These are phyloP conservation scores for Carassius auratus DNA, from an alignment of 2,113 vertebrate genomes.

Conservation along the genomic window DNA sequence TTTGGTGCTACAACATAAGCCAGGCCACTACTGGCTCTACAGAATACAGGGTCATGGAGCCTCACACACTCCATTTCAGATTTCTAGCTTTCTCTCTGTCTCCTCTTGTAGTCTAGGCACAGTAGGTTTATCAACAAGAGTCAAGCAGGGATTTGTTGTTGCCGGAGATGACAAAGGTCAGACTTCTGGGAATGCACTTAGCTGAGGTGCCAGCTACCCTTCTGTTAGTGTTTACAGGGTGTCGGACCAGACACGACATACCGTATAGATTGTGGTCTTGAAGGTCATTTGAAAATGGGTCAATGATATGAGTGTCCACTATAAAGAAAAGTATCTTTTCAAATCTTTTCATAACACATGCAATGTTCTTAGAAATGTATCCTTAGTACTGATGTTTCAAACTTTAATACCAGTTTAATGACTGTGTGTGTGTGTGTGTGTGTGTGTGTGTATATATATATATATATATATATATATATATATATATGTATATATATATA, in stretches of 20 bases:
- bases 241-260: slow-evolving; percentile 65
- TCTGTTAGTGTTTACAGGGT: slow-evolving; percentile 69
- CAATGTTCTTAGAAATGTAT: background rate
- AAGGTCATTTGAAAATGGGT: slow-evolving; percentile 46
- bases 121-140: slow-evolving; percentile 75
- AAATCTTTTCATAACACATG: background rate
- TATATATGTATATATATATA: no score
- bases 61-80: slow-evolving; percentile 41
- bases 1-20: slow-evolving; percentile 59
- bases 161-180: slow-evolving; percentile 49
- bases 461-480: no score
- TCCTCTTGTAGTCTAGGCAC: slow-evolving; percentile 67
- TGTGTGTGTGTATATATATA: no score
- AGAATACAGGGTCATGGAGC: slow-evolving; percentile 59
- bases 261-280: slow-evolving; percentile 60
- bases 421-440: no score
- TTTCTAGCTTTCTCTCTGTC: slow-evolving; percentile 32
- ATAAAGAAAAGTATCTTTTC: background rate
- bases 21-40: slow-evolving; percentile 65
- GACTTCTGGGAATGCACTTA: slow-evolving; percentile 78
- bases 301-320: slow-evolving; percentile 6
- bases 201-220: slow-evolving; percentile 68
- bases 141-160: slow-evolving; percentile 75
- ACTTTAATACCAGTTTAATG: background rate
- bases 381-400: background rate